These are phyloP conservation scores for Ambastaia sidthimunki DNA, from an alignment of 2,797 vertebrate genomes.

Conservation along the genomic window DNA sequence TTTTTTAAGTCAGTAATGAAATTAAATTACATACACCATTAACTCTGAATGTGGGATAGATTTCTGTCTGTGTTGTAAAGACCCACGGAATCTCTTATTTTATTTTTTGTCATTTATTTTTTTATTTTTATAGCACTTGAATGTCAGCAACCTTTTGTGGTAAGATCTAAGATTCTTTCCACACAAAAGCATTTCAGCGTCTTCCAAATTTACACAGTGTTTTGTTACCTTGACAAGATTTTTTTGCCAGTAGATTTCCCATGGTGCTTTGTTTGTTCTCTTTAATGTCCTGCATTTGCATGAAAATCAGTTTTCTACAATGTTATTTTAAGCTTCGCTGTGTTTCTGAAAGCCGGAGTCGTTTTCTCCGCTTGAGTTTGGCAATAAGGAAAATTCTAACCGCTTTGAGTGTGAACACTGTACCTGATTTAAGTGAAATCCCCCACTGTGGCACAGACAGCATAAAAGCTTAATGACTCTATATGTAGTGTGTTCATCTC, in stretches of 20 bases:
- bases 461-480: constrained; percentile 39
- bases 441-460: constrained; percentile 21
- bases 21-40: constrained; percentile 73
- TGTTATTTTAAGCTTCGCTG: neutral
- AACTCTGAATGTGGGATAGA: constrained; percentile 65
- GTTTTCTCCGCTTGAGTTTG: neutral
- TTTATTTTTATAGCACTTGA: constrained; percentile 27
- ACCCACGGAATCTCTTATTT: constrained; percentile 36
- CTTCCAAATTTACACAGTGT: constrained; percentile 15
- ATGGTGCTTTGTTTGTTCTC: neutral
- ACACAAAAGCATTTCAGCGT: neutral
- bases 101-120: constrained; percentile 8
- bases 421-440: constrained; percentile 2
- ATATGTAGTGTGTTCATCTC: constrained; percentile 54
- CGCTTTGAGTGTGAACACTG: neutral
- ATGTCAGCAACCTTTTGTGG: constrained; percentile 41
- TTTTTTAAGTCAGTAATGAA: constrained; percentile 71
- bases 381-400: neutral
- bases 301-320: constrained; percentile 11
- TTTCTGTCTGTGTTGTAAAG: constrained; percentile 60
- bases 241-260: constrained; percentile 10
- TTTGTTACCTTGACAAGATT: constrained; percentile 36
- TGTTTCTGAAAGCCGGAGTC: neutral
- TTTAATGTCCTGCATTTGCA: constrained; percentile 27
- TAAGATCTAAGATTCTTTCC: constrained; percentile 23